Evolutionary conservation across 2,888 invertebrate genomes (phyloP), one percentile per base, ranked within the genome.

Genomic region (Dryocosmus kuriphilus): DNA sequence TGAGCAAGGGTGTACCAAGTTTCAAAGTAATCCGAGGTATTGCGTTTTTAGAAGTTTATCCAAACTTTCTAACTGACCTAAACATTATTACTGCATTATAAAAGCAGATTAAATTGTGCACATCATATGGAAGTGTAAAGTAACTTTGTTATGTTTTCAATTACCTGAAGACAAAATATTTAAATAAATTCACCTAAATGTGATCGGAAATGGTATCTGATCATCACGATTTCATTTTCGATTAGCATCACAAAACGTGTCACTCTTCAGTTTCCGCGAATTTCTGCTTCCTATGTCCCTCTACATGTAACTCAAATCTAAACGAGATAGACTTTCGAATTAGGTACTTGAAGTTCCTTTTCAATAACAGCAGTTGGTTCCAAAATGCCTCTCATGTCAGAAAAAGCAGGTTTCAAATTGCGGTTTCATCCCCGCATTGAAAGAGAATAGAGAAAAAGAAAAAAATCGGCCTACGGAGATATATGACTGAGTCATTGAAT

Each of bases 401-500:
- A 51, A 71, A 51, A 41, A 71, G 51, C 71, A n/a, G 51, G 46
- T 67, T 27, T 41, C 9, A 30, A 67, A 67, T 67, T 67, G 67
- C 67, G 27, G 46, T 27, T 67, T 51, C 67, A 67, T 67, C 67
- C 46, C 41, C 19, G 30, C 46, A 67, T 19, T 67, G 46, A 67
- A 67, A 46, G 67, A 67, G 67, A 41, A 67, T 41, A 41, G 67
- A 19, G 41, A 63, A 71, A 51, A 71, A 71, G 46, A 51, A 71
- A 71, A 30, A 71, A 71, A 71, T 71, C 71, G 51, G 30, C 71
- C 71, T 71, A 71, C 57, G 6, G 71, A 51, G 46, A 27, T 51
- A 51, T 71, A 46, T 41, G 71, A 71, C 46, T 51, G 30, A 67
- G 30, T 71, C 71, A 71, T 30, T 71, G 71, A 71, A 71, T 71